phyloP scores from a whole-genome alignment of 2,888 invertebrate genomes.

The Aricia artaxerxes region DNA sequence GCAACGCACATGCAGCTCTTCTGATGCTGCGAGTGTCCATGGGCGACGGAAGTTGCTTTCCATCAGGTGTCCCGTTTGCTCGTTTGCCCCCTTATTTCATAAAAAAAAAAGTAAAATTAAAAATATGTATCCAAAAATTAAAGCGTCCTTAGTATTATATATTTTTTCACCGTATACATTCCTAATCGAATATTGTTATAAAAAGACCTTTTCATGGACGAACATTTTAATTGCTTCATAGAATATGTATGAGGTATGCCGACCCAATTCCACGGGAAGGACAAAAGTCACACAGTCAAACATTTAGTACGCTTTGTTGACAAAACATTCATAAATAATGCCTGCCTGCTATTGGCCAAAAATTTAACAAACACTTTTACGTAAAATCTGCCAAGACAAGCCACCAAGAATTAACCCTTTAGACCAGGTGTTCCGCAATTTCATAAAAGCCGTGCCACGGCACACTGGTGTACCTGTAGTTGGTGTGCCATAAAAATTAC shows the following conservation, averaged over 20 bases:
- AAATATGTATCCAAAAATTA: not conserved
- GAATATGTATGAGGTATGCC: constrained; percentile 6
- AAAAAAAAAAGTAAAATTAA: not conserved
- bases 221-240: constrained; percentile 21
- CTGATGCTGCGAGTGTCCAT: too few relatives aligned
- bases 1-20: too few relatives aligned
- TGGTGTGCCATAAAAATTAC: too few relatives aligned
- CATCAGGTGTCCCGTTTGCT: too few relatives aligned
- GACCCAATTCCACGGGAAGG: constrained; percentile 2
- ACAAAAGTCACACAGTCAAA: not conserved
- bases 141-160: not conserved
- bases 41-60: too few relatives aligned
- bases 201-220: constrained; percentile 8
- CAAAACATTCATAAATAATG: not conserved
- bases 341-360: not conserved
- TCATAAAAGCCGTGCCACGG: too few relatives aligned
- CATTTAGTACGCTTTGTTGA: not conserved
- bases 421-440: too few relatives aligned
- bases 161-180: not conserved
- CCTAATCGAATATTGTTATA: not conserved
- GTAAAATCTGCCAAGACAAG: too few relatives aligned
- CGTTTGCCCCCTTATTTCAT: too few relatives aligned
- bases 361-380: too few relatives aligned
- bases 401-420: too few relatives aligned
- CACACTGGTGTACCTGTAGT: too few relatives aligned